Percentiles rank a stretch among this genome's conserved stretches.
phyloP scores from a whole-genome alignment of 2,797 vertebrate species.

The Pygocentrus nattereri region DNA sequence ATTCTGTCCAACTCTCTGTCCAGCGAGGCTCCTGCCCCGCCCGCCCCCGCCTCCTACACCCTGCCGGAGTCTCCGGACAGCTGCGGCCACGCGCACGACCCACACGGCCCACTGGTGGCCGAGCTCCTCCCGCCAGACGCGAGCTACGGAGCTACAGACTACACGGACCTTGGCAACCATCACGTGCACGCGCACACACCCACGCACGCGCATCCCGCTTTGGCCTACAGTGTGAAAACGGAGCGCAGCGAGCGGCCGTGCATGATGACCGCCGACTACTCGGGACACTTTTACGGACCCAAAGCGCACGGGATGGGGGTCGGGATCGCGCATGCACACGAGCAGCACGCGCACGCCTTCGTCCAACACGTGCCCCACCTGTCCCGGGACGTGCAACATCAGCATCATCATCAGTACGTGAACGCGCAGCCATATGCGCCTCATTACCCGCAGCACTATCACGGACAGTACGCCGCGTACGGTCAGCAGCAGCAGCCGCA shows the following conservation, averaged over 20 bases:
- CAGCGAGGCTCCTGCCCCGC: conserved; percentile 60
- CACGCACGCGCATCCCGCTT: conserved; percentile 64
- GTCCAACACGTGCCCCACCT: conserved; percentile 60
- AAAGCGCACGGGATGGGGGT: conserved; percentile 66
- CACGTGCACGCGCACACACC: conserved; percentile 62
- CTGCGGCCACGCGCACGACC: conserved; percentile 82
- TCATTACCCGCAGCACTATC: conserved; percentile 79
- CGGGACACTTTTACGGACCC: conserved; percentile 76
- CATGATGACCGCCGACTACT: conserved; percentile 81
- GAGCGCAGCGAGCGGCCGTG: conserved; percentile 84
- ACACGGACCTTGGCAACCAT: conserved; percentile 82
- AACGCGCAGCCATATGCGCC: conserved; percentile 66
- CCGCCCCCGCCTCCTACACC: conserved; percentile 74
- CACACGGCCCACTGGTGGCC: conserved; percentile 84
- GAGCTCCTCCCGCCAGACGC: conserved; percentile 87
- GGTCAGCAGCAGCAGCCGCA: conserved; percentile 74
- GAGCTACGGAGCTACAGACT: conserved; percentile 69
- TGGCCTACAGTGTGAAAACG: conserved; percentile 86
- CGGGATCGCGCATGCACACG: conserved; percentile 66
- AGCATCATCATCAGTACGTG: conserved; percentile 69
- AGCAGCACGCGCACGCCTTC: conserved; percentile 61
- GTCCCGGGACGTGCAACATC: conserved; percentile 55
- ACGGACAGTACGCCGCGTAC: conserved; percentile 84
- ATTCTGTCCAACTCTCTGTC: conserved; percentile 86
- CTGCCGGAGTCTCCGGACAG: conserved; percentile 92